Evolutionary conservation across 1,140 invertebrate species (phyloP).

Genomic region (Nasonia vitripennis): DNA sequence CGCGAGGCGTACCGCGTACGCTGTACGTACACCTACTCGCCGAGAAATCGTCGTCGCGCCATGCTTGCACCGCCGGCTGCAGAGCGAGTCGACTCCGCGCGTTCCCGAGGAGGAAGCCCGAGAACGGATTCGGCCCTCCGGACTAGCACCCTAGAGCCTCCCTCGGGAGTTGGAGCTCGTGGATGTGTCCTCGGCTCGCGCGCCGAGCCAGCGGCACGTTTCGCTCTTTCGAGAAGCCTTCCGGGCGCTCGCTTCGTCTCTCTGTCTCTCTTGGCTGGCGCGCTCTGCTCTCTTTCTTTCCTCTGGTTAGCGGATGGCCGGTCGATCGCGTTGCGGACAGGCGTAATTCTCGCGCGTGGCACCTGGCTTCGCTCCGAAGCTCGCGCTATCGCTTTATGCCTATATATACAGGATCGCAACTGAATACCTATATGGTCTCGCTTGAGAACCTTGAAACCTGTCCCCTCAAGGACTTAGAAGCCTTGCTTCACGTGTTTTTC

Average conservation of each 20-base stretch:
- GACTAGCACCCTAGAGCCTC: no score
- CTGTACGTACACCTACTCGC: background rate
- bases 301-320: background rate
- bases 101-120: background rate
- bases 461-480: background rate
- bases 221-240: conserved; percentile 3
- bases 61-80: conserved; percentile 14
- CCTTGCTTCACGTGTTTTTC: background rate
- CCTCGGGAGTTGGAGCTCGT: background rate
- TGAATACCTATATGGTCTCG: no score
- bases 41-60: conserved; percentile 3
- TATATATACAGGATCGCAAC: no score
- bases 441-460: background rate
- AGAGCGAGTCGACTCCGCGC: background rate
- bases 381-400: no score
- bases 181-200: background rate
- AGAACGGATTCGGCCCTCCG: background rate
- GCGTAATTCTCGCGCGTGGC: background rate
- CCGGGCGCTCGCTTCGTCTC: background rate
- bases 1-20: no score
- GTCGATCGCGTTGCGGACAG: background rate
- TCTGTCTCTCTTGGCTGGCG: background rate
- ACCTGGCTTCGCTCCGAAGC: background rate
- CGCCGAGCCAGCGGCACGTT: background rate
- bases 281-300: background rate